Evolutionary conservation across 2,888 invertebrate genomes (phyloP).

Genomic region (Atherix ibis): DNA sequence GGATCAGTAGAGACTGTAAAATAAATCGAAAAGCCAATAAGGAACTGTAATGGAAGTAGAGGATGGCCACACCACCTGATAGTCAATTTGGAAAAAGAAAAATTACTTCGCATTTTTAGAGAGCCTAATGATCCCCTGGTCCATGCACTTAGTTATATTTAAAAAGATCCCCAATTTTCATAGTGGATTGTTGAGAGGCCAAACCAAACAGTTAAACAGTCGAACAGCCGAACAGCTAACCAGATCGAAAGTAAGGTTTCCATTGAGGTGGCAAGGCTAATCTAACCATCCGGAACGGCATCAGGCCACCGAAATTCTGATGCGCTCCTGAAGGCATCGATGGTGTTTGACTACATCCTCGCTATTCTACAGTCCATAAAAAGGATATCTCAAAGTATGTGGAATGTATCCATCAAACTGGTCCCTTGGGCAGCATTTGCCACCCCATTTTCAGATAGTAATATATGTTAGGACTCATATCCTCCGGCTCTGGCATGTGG

Average conservation of each 20-base stretch:
- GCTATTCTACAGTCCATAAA: conserved; percentile 10
- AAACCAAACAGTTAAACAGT: background rate
- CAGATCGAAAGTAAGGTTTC: background rate
- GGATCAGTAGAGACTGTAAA: too few relatives aligned
- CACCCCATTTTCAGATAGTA: conserved; percentile 26
- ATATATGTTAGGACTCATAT: too few relatives aligned
- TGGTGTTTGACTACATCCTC: too few relatives aligned
- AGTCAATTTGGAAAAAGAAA: background rate
- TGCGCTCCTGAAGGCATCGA: too few relatives aligned
- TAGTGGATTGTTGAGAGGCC: too few relatives aligned
- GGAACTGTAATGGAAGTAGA: background rate
- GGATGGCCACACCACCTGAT: too few relatives aligned
- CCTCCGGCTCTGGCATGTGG: too few relatives aligned
- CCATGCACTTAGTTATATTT: background rate
- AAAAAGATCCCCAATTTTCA: background rate
- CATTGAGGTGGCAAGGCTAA: too few relatives aligned
- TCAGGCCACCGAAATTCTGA: too few relatives aligned
- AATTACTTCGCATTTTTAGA: background rate
- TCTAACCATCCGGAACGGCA: too few relatives aligned
- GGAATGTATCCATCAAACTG: conserved; percentile 28
- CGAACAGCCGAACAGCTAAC: background rate
- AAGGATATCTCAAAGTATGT: conserved; percentile 8
- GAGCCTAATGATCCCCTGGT: background rate
- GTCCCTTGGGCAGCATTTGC: conserved; percentile 31
- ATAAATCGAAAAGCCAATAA: too few relatives aligned